Evolutionary conservation across 2,113 vertebrate species (phyloP).

Genomic region (Paradoxurus hermaphroditus): DNA sequence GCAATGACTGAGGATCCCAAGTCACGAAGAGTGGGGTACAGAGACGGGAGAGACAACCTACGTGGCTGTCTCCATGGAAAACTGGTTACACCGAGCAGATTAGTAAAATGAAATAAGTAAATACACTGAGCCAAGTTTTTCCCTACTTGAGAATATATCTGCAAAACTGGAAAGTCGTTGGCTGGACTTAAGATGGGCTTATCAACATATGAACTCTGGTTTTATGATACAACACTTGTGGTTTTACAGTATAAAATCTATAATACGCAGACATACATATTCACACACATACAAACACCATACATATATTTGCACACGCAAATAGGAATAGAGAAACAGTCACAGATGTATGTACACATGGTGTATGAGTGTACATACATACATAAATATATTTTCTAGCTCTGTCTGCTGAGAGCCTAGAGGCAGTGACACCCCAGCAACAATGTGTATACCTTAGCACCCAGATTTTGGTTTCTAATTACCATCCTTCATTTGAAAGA

Average conservation of each 20-base stretch:
- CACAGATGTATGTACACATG: neutral
- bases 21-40: neutral
- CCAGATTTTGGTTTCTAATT: neutral
- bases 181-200: neutral
- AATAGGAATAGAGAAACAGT: neutral
- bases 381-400: neutral
- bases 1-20: neutral
- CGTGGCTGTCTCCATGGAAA: neutral
- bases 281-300: neutral
- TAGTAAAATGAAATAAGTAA: neutral
- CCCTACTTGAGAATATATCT: neutral
- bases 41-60: neutral
- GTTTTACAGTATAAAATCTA: conserved; percentile 8
- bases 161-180: neutral
- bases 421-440: neutral
- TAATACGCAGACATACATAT: neutral
- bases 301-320: neutral
- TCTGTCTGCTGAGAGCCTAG: neutral
- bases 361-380: neutral
- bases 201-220: neutral
- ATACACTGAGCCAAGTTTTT: neutral
- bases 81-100: neutral
- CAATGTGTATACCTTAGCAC: neutral
- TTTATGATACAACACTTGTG: neutral
- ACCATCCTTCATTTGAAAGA: neutral